Percentiles rank a stretch among this genome's conserved stretches.
phyloP scores from a whole-genome alignment of 2,797 vertebrate species.

The Decapterus maruadsi region DNA sequence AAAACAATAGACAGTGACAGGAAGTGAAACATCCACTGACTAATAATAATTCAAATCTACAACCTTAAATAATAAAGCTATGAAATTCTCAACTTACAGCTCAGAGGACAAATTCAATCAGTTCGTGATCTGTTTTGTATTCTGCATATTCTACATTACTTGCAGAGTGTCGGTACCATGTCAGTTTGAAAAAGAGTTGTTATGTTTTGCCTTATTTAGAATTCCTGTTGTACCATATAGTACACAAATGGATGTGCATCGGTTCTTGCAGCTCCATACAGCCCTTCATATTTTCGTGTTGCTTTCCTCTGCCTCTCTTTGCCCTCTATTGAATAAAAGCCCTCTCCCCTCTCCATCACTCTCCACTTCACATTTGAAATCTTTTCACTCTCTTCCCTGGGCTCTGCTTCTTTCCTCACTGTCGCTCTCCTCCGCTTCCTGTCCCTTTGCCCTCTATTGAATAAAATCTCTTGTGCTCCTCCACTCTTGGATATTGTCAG shows the following conservation, averaged over 20 bases:
- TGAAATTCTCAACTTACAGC: too few species aligned
- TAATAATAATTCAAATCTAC: too few species aligned
- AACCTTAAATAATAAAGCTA: too few species aligned
- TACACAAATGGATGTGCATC: neutral
- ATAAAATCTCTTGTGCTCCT: conserved; percentile 15
- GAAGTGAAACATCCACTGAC: too few species aligned
- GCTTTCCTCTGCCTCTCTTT: neutral
- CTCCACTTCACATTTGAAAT: conserved; percentile 7
- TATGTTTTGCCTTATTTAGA: neutral
- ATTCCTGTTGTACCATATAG: neutral
- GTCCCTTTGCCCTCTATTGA: conserved; percentile 46
- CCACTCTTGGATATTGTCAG: conserved; percentile 21
- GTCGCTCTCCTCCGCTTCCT: neutral
- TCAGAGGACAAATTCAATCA: too few species aligned
- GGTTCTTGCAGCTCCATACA: neutral
- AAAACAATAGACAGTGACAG: too few species aligned
- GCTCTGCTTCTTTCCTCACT: neutral
- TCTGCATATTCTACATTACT: too few species aligned
- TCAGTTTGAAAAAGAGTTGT: neutral
- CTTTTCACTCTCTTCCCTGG: neutral
- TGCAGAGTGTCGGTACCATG: neutral
- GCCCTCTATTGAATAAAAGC: conserved; percentile 26
- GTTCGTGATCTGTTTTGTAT: too few species aligned
- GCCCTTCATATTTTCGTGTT: neutral
- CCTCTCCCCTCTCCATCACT: neutral